phyloP scores from a whole-genome alignment of 1,140 invertebrate species.

The Planococcus citri region DNA sequence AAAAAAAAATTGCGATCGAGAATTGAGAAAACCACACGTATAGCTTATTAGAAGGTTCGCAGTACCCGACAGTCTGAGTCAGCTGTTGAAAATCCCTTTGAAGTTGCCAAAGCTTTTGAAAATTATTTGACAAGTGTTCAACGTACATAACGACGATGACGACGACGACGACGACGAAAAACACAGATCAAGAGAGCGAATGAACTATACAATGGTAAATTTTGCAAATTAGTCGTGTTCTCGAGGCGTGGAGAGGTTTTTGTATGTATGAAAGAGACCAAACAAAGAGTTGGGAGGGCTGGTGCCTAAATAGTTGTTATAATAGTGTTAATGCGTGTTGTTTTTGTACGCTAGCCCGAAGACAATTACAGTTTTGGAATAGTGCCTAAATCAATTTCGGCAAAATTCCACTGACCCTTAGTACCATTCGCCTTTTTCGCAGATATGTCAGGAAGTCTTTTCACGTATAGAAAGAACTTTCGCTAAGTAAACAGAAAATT shows the following conservation, averaged over 20 bases:
- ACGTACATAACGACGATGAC: too few species aligned
- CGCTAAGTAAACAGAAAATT: constrained; percentile 10
- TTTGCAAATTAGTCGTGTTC: neutral
- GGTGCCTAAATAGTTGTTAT: constrained; percentile 3
- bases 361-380: constrained; percentile 13
- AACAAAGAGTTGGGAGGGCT: too few species aligned
- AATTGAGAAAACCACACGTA: neutral
- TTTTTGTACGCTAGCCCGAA: neutral
- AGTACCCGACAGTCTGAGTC: too few species aligned
- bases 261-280: too few species aligned
- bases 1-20: too few species aligned
- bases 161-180: too few species aligned
- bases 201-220: neutral
- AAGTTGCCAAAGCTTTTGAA: too few species aligned
- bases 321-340: neutral
- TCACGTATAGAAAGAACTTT: neutral
- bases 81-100: too few species aligned
- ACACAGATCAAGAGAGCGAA: too few species aligned
- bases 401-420: neutral
- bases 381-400: constrained; percentile 12
- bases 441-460: neutral
- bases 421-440: neutral
- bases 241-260: too few species aligned
- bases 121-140: too few species aligned
- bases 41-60: too few species aligned